Base-by-base conservation (phyloP, 2,888 invertebrate species). In the Alcis repandata region DNA sequence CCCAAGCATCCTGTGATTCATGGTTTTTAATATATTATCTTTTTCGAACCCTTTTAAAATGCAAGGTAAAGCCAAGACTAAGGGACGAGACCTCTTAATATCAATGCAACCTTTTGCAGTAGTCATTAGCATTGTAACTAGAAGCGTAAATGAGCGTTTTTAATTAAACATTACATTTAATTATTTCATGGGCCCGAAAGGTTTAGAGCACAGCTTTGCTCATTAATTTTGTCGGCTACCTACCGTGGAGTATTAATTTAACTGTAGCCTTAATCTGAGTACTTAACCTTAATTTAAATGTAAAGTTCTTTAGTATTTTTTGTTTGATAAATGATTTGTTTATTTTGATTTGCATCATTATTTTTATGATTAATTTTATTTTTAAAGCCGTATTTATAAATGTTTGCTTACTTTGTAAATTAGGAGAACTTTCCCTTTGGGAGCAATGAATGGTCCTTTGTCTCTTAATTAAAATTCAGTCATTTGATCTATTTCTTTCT, bases 1-100 rank as follows among this genome's bases (percentile, higher is more conserved):
- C 79, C 77, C 74, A 75, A 74, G 74, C 63, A 70, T 75, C 73
- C 76, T 65, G 73, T 90, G 88, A 89, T 78, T 86, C 86, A 86
- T 80, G 13, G 20, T 49, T 9, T 69, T 60, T 64, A 36, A 48
- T 48, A 48, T 45, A 36, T 63, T 67, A 33, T 33, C 71, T 71
- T 78, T 68, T 70, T 71, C 78, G 68, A 62, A 72, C 75, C 65
- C 53, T 72, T 61, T 67, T 54, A 33, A 46, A 40, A 32, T 8
- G 10, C n/a, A 40, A 32, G 41, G n/a, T n/a, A 33, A 43, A 33
- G 15, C 7, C n/a, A 10, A 27, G 38, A 15, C 15, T 10, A 33
- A 32, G n/a, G 11, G 43, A 46, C 17, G 13, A 53, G 46, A 2
- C 40, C 40, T 61, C 46, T 32, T 27, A 46, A 46, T 32, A 45